These are phyloP conservation scores for Aix galericulata DNA, from an alignment of 2,113 vertebrate genomes.

Conservation along the genomic window DNA sequence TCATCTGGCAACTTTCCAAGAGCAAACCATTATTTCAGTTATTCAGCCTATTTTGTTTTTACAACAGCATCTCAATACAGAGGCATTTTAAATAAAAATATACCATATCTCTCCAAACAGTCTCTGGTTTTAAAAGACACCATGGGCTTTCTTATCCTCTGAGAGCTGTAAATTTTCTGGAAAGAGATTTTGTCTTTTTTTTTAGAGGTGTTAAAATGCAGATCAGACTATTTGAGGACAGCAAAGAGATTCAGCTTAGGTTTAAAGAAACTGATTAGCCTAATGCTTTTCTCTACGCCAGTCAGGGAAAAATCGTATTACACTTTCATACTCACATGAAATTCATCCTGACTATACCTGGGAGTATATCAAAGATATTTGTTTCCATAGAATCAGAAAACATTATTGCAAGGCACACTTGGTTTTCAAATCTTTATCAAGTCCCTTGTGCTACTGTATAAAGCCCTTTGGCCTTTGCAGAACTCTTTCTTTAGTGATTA, in stretches of 20 bases:
- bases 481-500: background rate
- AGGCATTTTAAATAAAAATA: constrained; percentile 46
- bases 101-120: background rate
- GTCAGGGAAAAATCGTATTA: background rate
- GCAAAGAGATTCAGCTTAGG: background rate
- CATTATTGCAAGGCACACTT: constrained; percentile 13
- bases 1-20: constrained; percentile 31
- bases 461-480: background rate
- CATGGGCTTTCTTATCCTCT: background rate
- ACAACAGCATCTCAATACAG: background rate
- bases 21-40: background rate
- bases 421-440: constrained; percentile 31
- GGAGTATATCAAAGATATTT: constrained; percentile 32
- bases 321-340: background rate
- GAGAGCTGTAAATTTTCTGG: constrained; percentile 4
- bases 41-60: constrained; percentile 40
- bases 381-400: constrained; percentile 40
- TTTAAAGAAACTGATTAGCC: constrained; percentile 31
- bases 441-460: background rate
- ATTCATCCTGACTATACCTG: background rate
- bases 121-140: background rate
- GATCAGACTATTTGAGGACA: constrained; percentile 30
- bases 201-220: constrained; percentile 40
- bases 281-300: background rate
- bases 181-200: background rate